A percentile compares a stretch with the other conserved stretches of the same genome.
Conservation (phyloP, 2,797 vertebrate genomes). For the Buceros bicornis region DNA sequence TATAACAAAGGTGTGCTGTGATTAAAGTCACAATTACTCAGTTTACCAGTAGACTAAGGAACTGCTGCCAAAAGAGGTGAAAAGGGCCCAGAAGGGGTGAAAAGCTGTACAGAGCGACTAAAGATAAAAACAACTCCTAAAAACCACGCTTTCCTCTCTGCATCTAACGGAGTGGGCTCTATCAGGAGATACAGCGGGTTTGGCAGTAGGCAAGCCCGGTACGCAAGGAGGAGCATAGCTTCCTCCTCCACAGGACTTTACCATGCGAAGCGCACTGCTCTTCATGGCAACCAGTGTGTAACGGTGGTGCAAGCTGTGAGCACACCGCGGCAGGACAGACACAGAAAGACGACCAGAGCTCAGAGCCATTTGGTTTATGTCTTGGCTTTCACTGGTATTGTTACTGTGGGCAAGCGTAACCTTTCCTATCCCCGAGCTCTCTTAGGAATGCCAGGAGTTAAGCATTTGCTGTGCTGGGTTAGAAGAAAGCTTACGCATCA, state of each 20-base stretch:
- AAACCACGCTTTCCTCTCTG: background rate
- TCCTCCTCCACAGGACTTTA: background rate
- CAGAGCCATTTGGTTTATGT: background rate
- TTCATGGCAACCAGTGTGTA: background rate
- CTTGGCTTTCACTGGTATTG: background rate
- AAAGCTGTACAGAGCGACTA: background rate
- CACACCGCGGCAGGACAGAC: background rate
- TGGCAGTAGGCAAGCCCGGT: background rate
- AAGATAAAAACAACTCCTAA: background rate
- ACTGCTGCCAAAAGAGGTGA: background rate
- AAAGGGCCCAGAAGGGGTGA: background rate
- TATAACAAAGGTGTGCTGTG: background rate
- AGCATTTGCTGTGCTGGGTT: background rate
- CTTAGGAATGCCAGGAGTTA: background rate
- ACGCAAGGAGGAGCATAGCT: background rate
- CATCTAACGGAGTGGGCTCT: background rate
- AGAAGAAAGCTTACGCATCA: background rate
- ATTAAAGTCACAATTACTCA: background rate
- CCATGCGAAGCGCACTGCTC: background rate
- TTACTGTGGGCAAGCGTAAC: background rate
- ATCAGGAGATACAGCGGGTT: background rate
- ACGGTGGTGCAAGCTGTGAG: background rate
- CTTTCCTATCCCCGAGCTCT: background rate
- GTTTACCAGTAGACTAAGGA: background rate
- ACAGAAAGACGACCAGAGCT: background rate